These are phyloP conservation scores for Heliornis fulica DNA, from an alignment of 2,113 vertebrate species.

Conservation along the genomic window DNA sequence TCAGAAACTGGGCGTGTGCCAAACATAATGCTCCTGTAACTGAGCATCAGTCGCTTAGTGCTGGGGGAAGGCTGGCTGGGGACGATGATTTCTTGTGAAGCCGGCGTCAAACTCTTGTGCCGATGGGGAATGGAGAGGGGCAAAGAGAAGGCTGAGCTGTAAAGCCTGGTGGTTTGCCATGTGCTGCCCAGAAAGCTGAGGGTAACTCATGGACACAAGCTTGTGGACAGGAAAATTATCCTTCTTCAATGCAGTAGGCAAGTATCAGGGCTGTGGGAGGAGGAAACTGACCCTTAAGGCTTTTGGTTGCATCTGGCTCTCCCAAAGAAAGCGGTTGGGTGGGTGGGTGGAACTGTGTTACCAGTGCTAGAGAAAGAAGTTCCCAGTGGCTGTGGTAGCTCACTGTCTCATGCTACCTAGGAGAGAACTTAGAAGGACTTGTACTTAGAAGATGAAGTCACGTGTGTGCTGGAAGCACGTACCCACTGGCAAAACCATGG, in stretches of 20 bases:
- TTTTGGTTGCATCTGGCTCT: background rate
- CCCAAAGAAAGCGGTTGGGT: background rate
- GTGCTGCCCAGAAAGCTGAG: background rate
- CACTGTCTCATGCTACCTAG: background rate
- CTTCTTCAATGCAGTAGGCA: background rate
- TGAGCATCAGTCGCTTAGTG: background rate
- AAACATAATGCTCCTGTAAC: background rate
- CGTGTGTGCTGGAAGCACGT: rapidly evolving
- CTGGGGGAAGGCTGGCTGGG: background rate
- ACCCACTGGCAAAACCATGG: background rate
- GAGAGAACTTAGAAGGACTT: background rate
- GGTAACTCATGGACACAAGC: background rate
- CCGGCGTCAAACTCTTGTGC: background rate
- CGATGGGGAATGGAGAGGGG: background rate
- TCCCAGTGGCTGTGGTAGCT: background rate
- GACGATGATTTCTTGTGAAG: background rate
- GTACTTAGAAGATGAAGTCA: background rate
- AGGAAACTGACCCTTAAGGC: background rate
- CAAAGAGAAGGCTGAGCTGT: background rate
- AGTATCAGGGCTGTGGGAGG: background rate
- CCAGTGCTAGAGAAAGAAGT: background rate
- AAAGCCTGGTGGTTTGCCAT: background rate
- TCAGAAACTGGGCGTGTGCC: background rate
- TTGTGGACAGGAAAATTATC: background rate
- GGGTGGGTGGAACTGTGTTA: background rate